These are phyloP conservation scores for Chelmon rostratus DNA, from an alignment of 2,797 vertebrate species.

Conservation along the genomic window DNA sequence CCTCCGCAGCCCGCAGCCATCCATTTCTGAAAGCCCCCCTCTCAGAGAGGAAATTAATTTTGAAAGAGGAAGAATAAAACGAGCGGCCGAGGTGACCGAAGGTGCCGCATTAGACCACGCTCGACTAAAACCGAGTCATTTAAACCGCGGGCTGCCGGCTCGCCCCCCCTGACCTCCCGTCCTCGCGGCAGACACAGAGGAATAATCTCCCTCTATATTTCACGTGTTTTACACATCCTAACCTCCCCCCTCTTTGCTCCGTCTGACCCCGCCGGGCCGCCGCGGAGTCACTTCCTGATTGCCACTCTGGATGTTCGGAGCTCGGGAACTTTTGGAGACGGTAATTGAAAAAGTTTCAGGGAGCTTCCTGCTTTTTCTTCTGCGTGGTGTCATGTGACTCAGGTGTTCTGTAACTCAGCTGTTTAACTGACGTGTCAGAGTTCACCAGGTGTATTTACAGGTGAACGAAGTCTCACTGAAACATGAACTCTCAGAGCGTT, in stretches of 20 bases:
- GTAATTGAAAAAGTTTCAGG: slow-evolving; percentile 73
- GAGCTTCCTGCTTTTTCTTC: slow-evolving; percentile 2
- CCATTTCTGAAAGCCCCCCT: slow-evolving; percentile 59
- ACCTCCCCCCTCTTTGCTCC: slow-evolving; percentile 36
- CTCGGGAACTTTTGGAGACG: slow-evolving; percentile 51
- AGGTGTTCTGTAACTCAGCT: neutral
- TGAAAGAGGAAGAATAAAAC: slow-evolving; percentile 71
- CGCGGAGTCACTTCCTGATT: slow-evolving; percentile 68
- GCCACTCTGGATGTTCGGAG: slow-evolving; percentile 58
- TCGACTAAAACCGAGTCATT: slow-evolving; percentile 75
- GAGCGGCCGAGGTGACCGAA: slow-evolving; percentile 59
- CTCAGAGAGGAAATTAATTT: slow-evolving; percentile 75
- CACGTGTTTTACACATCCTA: slow-evolving; percentile 67
- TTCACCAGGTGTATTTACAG: too few species aligned
- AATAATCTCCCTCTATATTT: slow-evolving; percentile 69
- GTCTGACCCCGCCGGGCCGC: slow-evolving; percentile 58
- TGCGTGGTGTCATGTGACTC: slow-evolving; percentile 12
- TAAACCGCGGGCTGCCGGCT: slow-evolving; percentile 61
- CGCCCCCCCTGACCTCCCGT: slow-evolving; percentile 70
- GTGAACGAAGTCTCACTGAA: neutral
- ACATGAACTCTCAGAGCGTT: too few species aligned
- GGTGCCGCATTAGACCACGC: slow-evolving; percentile 71
- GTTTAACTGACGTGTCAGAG: too few species aligned
- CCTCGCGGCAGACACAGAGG: slow-evolving; percentile 53
- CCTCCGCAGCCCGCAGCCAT: slow-evolving; percentile 40